Percentiles rank a stretch among this genome's conserved stretches.
Evolutionary conservation across 64 coral and sea anemone genomes (phyloP).

Genomic region (Orbicella faveolata): DNA sequence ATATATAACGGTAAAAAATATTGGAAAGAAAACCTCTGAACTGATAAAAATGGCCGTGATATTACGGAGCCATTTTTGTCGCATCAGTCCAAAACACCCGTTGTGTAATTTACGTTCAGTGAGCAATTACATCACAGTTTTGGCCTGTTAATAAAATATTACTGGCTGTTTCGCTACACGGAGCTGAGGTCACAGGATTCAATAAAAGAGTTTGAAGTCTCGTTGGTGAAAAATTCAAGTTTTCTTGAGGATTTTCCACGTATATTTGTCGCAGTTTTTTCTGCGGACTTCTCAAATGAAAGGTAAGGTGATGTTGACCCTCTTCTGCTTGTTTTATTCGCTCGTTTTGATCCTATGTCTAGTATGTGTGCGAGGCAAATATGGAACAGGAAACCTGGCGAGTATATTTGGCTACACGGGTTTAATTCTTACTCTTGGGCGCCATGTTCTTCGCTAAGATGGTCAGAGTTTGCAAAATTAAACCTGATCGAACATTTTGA

Average conservation of each 20-base stretch:
- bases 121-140: constrained; percentile 43
- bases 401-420: too few relatives aligned
- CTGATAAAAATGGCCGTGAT: neutral
- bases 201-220: constrained; percentile 22
- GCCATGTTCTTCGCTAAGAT: too few relatives aligned
- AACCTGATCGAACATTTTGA: neutral
- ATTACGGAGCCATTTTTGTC: constrained; percentile 20
- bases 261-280: constrained; percentile 21
- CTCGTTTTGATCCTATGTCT: too few relatives aligned
- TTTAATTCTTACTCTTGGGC: too few relatives aligned
- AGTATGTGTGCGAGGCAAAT: too few relatives aligned
- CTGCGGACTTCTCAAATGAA: neutral
- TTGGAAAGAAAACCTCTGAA: too few relatives aligned
- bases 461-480: too few relatives aligned
- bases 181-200: constrained; percentile 25
- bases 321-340: neutral
- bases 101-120: constrained; percentile 38
- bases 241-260: constrained; percentile 3
- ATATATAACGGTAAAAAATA: too few relatives aligned
- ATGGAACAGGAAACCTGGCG: too few relatives aligned
- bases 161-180: constrained; percentile 34
- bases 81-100: constrained; percentile 10
- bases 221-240: neutral
- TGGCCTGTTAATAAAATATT: constrained; percentile 47
- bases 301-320: neutral